Conservation (phyloP, 2,888 invertebrate species). For the Lapara coniferarum region DNA sequence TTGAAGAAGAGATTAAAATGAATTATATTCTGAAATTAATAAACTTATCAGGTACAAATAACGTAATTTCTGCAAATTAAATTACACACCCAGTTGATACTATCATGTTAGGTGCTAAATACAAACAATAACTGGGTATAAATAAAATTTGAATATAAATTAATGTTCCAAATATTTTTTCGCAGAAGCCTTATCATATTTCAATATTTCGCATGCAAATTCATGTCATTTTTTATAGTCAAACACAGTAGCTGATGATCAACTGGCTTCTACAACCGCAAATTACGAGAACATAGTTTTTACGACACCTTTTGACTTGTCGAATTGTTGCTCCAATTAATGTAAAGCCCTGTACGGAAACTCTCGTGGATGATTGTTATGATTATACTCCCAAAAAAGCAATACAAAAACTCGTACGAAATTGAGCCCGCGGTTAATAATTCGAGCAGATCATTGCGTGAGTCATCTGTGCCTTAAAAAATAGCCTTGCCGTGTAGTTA, state of each 20-base stretch:
- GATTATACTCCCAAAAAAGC: constrained; percentile 48
- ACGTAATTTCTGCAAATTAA: too few relatives aligned
- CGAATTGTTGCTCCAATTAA: constrained; percentile 44
- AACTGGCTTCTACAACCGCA: constrained; percentile 29
- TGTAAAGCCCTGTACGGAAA: constrained; percentile 37
- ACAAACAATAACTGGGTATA: neutral
- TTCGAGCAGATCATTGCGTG: constrained; percentile 62
- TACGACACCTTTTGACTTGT: constrained; percentile 38
- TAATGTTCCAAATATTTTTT: neutral
- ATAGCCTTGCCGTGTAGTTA: constrained; percentile 49
- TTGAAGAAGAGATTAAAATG: too few relatives aligned
- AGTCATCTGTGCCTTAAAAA: constrained; percentile 56
- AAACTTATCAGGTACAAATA: too few relatives aligned
- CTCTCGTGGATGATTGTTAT: constrained; percentile 48
- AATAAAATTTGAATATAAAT: neutral
- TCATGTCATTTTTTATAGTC: neutral
- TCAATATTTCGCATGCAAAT: constrained; percentile 12
- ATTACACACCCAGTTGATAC: too few relatives aligned
- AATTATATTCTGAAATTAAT: too few relatives aligned
- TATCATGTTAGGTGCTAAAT: neutral
- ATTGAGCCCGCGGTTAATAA: constrained; percentile 56
- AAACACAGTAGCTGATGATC: constrained; percentile 16
- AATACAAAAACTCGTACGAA: constrained; percentile 54
- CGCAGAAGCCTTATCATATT: neutral
- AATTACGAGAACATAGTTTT: constrained; percentile 29